Percentiles rank a stretch among this genome's conserved stretches.
Conservation (phyloP, 2,888 invertebrate species). For the Polyommatus icarus region DNA sequence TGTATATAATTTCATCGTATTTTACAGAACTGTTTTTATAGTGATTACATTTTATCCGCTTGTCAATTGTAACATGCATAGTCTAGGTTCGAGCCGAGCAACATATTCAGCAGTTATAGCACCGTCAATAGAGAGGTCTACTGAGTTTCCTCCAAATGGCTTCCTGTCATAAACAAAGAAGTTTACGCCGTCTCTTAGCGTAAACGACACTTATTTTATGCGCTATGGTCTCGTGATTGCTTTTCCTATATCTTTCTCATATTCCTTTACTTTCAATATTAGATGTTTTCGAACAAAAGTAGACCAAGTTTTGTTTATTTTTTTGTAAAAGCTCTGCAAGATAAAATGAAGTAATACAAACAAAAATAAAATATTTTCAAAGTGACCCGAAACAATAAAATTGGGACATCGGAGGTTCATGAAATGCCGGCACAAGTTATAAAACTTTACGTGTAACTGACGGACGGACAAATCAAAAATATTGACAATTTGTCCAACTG, state of each 20-base stretch:
- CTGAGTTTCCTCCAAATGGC: conserved; percentile 40
- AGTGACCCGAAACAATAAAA: conserved; percentile 17
- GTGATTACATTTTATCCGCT: conserved; percentile 30
- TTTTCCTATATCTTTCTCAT: conserved; percentile 31
- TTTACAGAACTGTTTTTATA: not conserved
- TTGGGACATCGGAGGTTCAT: conserved; percentile 24
- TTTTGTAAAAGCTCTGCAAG: not conserved
- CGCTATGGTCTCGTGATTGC: conserved; percentile 33
- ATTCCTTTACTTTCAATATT: conserved; percentile 14
- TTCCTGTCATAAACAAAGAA: conserved; percentile 44
- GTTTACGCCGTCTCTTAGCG: conserved; percentile 41
- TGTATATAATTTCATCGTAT: not conserved
- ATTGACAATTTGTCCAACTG: conserved; percentile 25
- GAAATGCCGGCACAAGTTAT: conserved; percentile 14
- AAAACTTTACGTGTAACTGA: conserved; percentile 26
- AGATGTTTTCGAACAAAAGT: not conserved
- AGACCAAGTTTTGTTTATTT: not conserved
- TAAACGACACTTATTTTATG: conserved; percentile 35
- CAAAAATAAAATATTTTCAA: not conserved
- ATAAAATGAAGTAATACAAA: not conserved
- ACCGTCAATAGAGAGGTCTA: conserved; percentile 42
- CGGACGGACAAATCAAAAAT: conserved; percentile 26
- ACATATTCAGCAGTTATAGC: conserved; percentile 52
- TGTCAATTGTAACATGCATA: conserved; percentile 29
- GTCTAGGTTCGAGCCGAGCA: conserved; percentile 43